Evolutionary conservation across 2,797 vertebrate genomes (phyloP).

Genomic region (Melanotaenia trifasciata): DNA sequence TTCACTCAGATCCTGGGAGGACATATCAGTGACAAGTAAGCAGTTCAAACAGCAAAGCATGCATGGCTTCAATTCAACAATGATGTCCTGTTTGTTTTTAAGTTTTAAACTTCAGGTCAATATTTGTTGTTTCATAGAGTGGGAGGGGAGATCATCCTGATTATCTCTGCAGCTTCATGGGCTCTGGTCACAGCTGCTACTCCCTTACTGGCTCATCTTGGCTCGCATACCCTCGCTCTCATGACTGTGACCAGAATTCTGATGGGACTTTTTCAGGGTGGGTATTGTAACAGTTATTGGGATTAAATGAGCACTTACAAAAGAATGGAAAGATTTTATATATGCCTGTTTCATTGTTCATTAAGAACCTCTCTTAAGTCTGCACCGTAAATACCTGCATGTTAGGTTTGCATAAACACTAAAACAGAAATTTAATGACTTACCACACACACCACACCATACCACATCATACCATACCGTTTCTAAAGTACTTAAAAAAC

Average conservation of each 20-base stretch:
- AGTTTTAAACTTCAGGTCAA: background rate
- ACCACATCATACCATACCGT: too few species aligned
- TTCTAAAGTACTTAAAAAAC: too few species aligned
- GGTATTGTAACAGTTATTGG: conserved; percentile 8
- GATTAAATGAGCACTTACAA: background rate
- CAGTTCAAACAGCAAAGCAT: background rate
- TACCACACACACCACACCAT: too few species aligned
- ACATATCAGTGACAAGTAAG: conserved; percentile 87
- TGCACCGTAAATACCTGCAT: too few species aligned
- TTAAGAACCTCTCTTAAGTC: too few species aligned
- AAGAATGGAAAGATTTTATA: too few species aligned
- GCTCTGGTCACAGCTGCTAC: conserved; percentile 66
- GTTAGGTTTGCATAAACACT: too few species aligned
- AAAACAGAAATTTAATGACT: too few species aligned
- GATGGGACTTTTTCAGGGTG: conserved; percentile 80
- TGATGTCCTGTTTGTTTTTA: background rate
- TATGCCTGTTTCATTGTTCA: too few species aligned
- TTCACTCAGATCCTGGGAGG: conserved; percentile 91
- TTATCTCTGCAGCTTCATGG: conserved; percentile 73
- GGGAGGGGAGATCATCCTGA: conserved; percentile 77
- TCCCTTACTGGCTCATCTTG: conserved; percentile 61
- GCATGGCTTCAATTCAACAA: background rate
- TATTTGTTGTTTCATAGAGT: conserved; percentile 56
- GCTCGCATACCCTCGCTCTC: conserved; percentile 58
- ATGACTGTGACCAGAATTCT: conserved; percentile 74